Evolutionary conservation across 1,140 invertebrate species (phyloP).

Genomic region (Orussus abietinus): DNA sequence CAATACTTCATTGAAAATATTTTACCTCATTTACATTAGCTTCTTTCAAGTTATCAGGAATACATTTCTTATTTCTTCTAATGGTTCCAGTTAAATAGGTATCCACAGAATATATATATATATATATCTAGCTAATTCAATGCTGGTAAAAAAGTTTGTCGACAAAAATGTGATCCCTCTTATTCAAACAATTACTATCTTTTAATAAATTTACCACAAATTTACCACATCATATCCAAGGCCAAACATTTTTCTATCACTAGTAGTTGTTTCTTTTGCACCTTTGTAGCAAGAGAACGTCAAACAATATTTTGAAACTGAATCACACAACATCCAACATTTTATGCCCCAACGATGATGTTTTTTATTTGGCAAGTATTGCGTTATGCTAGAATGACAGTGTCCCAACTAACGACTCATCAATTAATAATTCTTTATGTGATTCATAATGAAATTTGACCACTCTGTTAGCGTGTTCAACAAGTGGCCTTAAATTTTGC

Average conservation of each 20-base stretch:
- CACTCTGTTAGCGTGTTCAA: constrained; percentile 28
- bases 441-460: constrained; percentile 26
- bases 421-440: constrained; percentile 24
- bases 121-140: constrained; percentile 15
- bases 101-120: constrained; percentile 12
- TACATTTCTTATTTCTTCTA: constrained; percentile 19
- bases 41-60: constrained; percentile 18
- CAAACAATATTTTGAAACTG: constrained; percentile 27
- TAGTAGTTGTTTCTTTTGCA: constrained; percentile 10
- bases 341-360: constrained; percentile 31
- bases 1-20: constrained; percentile 14
- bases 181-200: constrained; percentile 1
- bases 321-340: constrained; percentile 29
- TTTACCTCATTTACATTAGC: constrained; percentile 10
- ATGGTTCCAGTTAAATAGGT: constrained; percentile 22
- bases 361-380: constrained; percentile 31
- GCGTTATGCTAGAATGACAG: constrained; percentile 18
- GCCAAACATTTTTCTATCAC: neutral
- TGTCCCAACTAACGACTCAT: constrained; percentile 28
- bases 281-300: constrained; percentile 22
- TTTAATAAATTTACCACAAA: constrained; percentile 1
- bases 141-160: constrained; percentile 18
- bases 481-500: constrained; percentile 24
- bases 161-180: neutral
- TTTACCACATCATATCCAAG: constrained; percentile 1